Evolutionary conservation across 2,797 vertebrate species (phyloP).

Genomic region (Scarus forsteni): DNA sequence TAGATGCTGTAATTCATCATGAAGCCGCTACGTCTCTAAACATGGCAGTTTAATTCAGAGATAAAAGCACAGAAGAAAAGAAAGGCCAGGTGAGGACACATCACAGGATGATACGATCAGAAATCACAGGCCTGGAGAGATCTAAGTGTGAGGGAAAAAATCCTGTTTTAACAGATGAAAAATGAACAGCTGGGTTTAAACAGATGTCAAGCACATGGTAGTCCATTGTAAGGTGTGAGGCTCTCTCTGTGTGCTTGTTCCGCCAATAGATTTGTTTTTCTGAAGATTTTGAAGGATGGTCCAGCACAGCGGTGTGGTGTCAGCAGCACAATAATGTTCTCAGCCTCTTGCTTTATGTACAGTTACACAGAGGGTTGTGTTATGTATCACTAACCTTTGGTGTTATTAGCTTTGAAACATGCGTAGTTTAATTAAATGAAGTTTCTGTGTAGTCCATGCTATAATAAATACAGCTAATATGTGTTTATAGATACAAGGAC

Average conservation of each 20-base stretch:
- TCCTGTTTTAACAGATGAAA: not conserved
- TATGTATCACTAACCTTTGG: not conserved
- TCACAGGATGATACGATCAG: not conserved
- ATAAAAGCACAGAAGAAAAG: not conserved
- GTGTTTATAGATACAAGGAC: no score
- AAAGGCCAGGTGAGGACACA: conserved; percentile 6
- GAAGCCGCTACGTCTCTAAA: not conserved
- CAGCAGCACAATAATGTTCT: conserved; percentile 34
- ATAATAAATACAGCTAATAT: no score
- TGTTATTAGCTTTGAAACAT: conserved; percentile 3
- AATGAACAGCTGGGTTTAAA: conserved; percentile 15
- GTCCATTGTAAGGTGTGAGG: conserved; percentile 1
- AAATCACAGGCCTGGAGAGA: conserved; percentile 7
- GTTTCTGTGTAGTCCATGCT: no score
- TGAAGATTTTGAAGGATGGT: conserved; percentile 24
- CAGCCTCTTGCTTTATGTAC: conserved; percentile 2
- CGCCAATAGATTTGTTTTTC: conserved; percentile 18
- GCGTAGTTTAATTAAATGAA: no score
- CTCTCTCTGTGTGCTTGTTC: conserved; percentile 5
- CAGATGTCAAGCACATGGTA: not conserved
- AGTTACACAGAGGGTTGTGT: conserved; percentile 20
- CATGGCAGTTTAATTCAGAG: conserved; percentile 6
- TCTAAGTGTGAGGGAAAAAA: conserved; percentile 7
- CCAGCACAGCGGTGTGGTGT: conserved; percentile 17
- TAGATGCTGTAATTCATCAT: not conserved